A percentile compares a stretch with the other conserved stretches of the same genome.
phyloP scores from a whole-genome alignment of 2,797 vertebrate genomes.

The Cossypha niveicapilla region DNA sequence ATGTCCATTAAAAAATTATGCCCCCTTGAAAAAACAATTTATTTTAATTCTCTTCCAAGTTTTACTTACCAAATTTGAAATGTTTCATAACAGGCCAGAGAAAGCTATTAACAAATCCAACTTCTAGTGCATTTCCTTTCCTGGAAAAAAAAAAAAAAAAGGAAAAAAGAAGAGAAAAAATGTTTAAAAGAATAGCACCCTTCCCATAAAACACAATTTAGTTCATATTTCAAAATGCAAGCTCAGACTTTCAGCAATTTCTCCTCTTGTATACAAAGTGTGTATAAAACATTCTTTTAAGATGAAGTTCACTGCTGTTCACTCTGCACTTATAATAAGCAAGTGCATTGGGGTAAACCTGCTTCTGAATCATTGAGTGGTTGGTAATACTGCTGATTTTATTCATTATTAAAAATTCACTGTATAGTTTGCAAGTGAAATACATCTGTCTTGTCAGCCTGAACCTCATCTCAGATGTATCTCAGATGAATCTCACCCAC shows the following conservation, averaged over 20 bases:
- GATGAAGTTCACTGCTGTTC: background rate
- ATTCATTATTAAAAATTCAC: background rate
- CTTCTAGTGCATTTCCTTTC: background rate
- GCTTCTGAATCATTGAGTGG: background rate
- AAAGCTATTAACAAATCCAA: background rate
- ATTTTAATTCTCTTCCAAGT: background rate
- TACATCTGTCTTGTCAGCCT: background rate
- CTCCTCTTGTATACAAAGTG: background rate
- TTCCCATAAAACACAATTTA: background rate
- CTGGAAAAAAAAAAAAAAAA: fast-evolving
- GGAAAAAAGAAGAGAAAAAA: no score
- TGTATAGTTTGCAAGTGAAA: background rate
- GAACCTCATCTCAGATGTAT: background rate
- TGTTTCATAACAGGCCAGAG: background rate
- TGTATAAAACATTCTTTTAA: background rate
- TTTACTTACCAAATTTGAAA: background rate
- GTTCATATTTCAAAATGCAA: background rate
- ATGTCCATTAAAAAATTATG: background rate
- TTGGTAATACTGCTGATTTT: background rate
- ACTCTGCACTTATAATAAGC: background rate
- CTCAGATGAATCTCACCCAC: background rate
- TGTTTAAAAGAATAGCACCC: background rate
- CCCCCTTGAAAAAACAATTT: background rate
- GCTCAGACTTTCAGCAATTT: background rate
- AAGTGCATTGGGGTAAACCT: background rate